Percentiles rank a stretch among this genome's conserved stretches.
Conservation (phyloP, 2,113 vertebrate species). For the Xiphophorus maculatus region DNA sequence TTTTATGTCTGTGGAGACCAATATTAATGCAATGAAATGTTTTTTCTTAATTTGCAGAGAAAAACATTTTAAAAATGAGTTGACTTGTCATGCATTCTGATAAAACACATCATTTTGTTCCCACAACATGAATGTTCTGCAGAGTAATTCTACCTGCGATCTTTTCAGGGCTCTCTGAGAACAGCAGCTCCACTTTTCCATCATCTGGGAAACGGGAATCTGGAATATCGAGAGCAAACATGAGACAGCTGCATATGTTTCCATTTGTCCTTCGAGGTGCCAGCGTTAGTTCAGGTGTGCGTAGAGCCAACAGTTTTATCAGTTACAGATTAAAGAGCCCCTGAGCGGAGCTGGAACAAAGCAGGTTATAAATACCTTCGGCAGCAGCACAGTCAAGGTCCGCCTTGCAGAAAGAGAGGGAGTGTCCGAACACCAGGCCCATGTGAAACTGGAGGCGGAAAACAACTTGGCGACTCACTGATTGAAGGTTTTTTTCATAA, state of each 20-base stretch:
- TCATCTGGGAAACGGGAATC: constrained; percentile 89
- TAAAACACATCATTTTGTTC: background rate
- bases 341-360: constrained; percentile 2
- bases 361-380: constrained; percentile 62
- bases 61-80: background rate
- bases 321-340: constrained; percentile 39
- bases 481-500: constrained; percentile 84
- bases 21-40: background rate
- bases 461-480: constrained; percentile 81
- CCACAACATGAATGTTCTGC: background rate
- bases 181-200: constrained; percentile 87
- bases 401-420: constrained; percentile 85
- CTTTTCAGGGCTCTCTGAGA: constrained; percentile 88
- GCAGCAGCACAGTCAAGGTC: constrained; percentile 89
- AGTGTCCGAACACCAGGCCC: constrained; percentile 81
- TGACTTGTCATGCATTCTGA: constrained; percentile 4
- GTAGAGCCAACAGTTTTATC: constrained; percentile 42
- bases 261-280: constrained; percentile 29
- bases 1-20: background rate
- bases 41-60: background rate
- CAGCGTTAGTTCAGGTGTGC: constrained; percentile 40
- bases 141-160: constrained; percentile 76
- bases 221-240: constrained; percentile 63
- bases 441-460: constrained; percentile 95
- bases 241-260: constrained; percentile 27